phyloP scores from a whole-genome alignment of 2,888 invertebrate species.

The Nomada fabriciana region DNA sequence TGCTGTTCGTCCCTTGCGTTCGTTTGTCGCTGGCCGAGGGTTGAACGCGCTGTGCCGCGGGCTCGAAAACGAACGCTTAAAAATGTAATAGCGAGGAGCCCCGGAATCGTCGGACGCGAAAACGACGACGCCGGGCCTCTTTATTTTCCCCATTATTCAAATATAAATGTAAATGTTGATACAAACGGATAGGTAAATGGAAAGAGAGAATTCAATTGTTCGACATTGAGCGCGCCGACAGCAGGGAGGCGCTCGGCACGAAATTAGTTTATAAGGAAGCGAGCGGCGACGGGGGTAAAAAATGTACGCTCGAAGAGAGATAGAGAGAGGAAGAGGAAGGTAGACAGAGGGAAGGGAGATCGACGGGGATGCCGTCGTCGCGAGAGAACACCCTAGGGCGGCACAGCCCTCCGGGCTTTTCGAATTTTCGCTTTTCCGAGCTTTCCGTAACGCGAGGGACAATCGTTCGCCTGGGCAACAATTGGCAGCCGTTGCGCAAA shows the following conservation, averaged over 20 bases:
- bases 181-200: constrained; percentile 85
- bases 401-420: constrained; percentile 58
- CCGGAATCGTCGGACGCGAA: constrained; percentile 65
- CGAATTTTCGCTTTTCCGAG: constrained; percentile 35
- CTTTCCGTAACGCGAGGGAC: constrained; percentile 7
- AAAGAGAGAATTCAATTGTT: constrained; percentile 84
- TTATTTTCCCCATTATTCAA: constrained; percentile 84
- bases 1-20: neutral
- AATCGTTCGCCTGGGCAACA: neutral
- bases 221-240: constrained; percentile 69
- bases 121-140: constrained; percentile 76
- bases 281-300: constrained; percentile 73
- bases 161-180: constrained; percentile 85
- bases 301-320: constrained; percentile 60
- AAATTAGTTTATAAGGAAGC: constrained; percentile 84
- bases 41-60: constrained; percentile 73
- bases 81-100: constrained; percentile 79
- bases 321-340: constrained; percentile 4
- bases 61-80: constrained; percentile 83
- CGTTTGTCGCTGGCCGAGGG: constrained; percentile 28
- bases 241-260: constrained; percentile 73
- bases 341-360: neutral
- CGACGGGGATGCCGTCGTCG: constrained; percentile 44
- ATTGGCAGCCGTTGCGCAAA: neutral
- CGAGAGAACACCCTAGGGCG: constrained; percentile 59